phyloP scores from a whole-genome alignment of 2,797 vertebrate species.

The Cyprinella venusta region DNA sequence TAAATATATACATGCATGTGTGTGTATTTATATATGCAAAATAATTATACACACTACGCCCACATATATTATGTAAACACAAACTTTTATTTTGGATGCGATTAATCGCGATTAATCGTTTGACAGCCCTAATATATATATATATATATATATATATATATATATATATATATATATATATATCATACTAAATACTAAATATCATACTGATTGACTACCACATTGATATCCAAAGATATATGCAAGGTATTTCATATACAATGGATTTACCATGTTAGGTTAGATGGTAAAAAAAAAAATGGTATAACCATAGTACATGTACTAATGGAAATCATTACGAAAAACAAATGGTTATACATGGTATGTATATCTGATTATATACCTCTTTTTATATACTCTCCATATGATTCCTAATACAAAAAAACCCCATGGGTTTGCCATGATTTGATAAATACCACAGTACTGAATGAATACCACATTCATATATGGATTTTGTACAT shows the following conservation, averaged over 20 bases:
- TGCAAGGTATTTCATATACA: no score
- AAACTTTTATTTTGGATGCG: no score
- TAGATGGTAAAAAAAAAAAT: not conserved
- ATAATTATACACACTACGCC: no score
- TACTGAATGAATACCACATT: not conserved
- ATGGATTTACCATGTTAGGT: no score
- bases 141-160: not conserved
- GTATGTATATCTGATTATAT: not conserved
- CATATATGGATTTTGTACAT: not conserved
- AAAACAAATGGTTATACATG: no score
- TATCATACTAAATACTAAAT: no score
- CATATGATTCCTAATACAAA: not conserved
- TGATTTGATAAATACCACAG: not conserved
- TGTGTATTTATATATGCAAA: no score
- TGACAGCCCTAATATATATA: no score
- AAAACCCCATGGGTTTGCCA: not conserved
- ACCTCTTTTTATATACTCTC: not conserved
- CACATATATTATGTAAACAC: no score
- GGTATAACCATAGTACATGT: not conserved
- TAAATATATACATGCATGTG: no score
- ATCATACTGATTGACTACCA: not conserved
- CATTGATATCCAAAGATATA: not conserved
- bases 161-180: not conserved
- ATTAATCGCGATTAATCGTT: no score
- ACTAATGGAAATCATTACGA: not conserved